A percentile compares a stretch with the other conserved stretches of the same genome.
Evolutionary conservation across 1,140 invertebrate species (phyloP).

Genomic region (Danaus melanippus): DNA sequence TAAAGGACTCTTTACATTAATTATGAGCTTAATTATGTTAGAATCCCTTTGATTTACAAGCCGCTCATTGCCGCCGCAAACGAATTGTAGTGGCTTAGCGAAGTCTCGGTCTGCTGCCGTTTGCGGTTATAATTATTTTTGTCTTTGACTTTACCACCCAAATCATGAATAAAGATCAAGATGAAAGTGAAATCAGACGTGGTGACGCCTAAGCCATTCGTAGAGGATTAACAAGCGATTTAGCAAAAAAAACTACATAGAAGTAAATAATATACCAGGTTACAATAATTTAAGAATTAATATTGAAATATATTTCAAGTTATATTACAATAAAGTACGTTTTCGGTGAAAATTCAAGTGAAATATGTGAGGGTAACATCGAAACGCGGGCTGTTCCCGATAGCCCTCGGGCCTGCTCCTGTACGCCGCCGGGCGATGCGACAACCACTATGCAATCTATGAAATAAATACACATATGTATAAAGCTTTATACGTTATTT

Average conservation of each 20-base stretch:
- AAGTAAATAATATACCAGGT: background rate
- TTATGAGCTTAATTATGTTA: slow-evolving; percentile 69
- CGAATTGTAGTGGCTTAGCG: slow-evolving; percentile 65
- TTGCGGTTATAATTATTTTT: slow-evolving; percentile 63
- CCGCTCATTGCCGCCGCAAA: slow-evolving; percentile 62
- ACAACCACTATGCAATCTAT: slow-evolving; percentile 18
- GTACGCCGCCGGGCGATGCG: slow-evolving; percentile 38
- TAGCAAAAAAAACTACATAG: slow-evolving; percentile 11
- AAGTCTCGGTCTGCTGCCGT: slow-evolving; percentile 47
- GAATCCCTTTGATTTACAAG: slow-evolving; percentile 71
- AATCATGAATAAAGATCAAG: slow-evolving; percentile 40
- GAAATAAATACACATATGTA: no score
- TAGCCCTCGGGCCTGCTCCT: slow-evolving; percentile 23
- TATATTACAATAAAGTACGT: no score
- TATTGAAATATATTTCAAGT: slow-evolving; percentile 6
- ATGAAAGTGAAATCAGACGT: slow-evolving; percentile 64
- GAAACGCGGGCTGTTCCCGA: slow-evolving; percentile 17
- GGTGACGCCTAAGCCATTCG: slow-evolving; percentile 45
- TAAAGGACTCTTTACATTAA: slow-evolving; percentile 68
- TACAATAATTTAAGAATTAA: background rate
- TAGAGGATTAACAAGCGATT: slow-evolving; percentile 46
- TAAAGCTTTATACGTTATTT: no score
- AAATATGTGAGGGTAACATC: slow-evolving; percentile 15
- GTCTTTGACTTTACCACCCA: slow-evolving; percentile 29
- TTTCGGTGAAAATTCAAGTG: background rate